Percentiles rank a stretch among this genome's conserved stretches.
Conservation (phyloP, 2,797 vertebrate species). For the Enteromius viviparus region DNA sequence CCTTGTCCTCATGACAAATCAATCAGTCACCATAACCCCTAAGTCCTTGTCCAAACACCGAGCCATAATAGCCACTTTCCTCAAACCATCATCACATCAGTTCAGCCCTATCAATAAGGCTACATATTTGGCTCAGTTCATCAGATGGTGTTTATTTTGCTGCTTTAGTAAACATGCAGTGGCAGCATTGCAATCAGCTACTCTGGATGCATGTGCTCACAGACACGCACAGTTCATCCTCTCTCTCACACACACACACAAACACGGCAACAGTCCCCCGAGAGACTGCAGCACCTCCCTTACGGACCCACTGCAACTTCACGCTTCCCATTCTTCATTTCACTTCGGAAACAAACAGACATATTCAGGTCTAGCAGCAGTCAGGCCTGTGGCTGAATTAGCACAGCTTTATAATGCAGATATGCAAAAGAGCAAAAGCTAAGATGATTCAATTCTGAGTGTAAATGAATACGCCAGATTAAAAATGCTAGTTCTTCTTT, state of each 20-base stretch:
- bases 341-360: constrained; percentile 27
- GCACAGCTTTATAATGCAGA: not conserved
- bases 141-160: constrained; percentile 32
- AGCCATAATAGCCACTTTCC: constrained; percentile 31
- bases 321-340: constrained; percentile 23
- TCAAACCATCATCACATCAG: constrained; percentile 36
- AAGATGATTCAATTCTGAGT: not conserved
- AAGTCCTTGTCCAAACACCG: constrained; percentile 19
- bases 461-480: not conserved
- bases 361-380: constrained; percentile 15
- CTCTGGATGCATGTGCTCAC: not conserved
- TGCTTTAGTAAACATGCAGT: constrained; percentile 29
- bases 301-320: constrained; percentile 16
- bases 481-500: not conserved
- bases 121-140: constrained; percentile 14
- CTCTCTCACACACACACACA: not conserved
- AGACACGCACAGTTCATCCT: constrained; percentile 1
- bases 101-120: constrained; percentile 18
- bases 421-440: not conserved
- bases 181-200: not conserved
- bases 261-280: constrained; percentile 30
- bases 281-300: constrained; percentile 14
- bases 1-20: constrained; percentile 17
- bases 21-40: not conserved
- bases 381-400: not conserved